A percentile compares a stretch with the other conserved stretches of the same genome.
Conservation (phyloP, 2,113 vertebrate genomes). For the Oreochromis aureus region DNA sequence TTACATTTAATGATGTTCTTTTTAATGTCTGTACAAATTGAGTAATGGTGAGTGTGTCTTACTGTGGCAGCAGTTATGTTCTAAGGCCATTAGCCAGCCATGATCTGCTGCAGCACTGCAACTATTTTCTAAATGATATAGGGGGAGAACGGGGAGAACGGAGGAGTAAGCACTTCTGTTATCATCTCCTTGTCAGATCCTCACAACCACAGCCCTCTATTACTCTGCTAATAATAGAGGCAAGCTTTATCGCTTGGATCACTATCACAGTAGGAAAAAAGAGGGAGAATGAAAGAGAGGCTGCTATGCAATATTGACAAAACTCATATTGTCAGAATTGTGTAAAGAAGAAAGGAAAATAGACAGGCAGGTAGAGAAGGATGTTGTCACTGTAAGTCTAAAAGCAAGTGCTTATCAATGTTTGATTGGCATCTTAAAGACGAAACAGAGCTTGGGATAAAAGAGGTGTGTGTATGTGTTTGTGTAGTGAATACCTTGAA, state of each 20-base stretch:
- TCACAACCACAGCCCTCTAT: conserved; percentile 46
- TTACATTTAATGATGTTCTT: conserved; percentile 29
- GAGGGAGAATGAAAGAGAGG: conserved; percentile 9
- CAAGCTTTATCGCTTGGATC: conserved; percentile 43
- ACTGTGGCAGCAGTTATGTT: conserved; percentile 51
- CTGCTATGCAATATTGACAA: conserved; percentile 24
- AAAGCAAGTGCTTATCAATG: conserved; percentile 30
- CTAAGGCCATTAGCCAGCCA: conserved; percentile 44
- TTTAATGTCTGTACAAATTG: conserved; percentile 37
- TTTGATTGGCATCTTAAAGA: conserved; percentile 18
- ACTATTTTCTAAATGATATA: conserved; percentile 62
- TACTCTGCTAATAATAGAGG: conserved; percentile 61
- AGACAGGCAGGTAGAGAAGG: neutral
- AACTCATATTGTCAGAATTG: conserved; percentile 11
- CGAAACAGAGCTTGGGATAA: neutral
- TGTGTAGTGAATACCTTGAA: conserved; percentile 1
- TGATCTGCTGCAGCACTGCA: conserved; percentile 40
- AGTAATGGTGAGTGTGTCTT: conserved; percentile 50
- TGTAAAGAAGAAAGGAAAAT: neutral
- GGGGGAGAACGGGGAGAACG: conserved; percentile 28
- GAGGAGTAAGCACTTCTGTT: conserved; percentile 62
- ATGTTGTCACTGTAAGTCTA: conserved; percentile 7
- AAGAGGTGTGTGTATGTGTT: neutral
- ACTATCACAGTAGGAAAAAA: conserved; percentile 10
- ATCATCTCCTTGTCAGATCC: conserved; percentile 63